Evolutionary conservation across 2,888 invertebrate genomes (phyloP).

Genomic region (Cantharis nigra): DNA sequence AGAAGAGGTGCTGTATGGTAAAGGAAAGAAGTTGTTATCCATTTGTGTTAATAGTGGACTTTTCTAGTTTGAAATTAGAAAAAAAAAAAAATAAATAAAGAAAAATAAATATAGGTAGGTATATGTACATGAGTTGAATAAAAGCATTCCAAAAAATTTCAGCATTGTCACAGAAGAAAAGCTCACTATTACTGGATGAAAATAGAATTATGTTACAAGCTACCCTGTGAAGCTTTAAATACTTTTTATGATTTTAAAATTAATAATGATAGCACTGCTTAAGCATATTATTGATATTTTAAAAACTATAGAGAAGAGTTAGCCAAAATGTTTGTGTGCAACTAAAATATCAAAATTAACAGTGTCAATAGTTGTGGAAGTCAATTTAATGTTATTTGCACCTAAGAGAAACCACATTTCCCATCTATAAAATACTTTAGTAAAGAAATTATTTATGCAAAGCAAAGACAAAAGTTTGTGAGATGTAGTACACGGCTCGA

Average conservation of each 20-base stretch:
- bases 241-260: not conserved
- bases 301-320: not conserved
- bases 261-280: constrained; percentile 6
- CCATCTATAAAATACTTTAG: not conserved
- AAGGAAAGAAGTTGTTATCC: not conserved
- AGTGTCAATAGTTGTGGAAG: not conserved
- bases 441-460: not conserved
- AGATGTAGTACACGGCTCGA: not conserved
- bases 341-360: not conserved
- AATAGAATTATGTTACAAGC: constrained; percentile 13
- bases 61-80: not conserved
- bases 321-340: not conserved
- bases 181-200: constrained; percentile 9
- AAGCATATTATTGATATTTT: constrained; percentile 5
- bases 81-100: not conserved
- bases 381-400: not conserved
- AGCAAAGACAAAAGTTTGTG: not conserved
- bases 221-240: constrained; percentile 22
- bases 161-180: constrained; percentile 6
- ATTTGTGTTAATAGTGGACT: not conserved
- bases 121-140: not conserved
- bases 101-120: not conserved
- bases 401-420: not conserved
- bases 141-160: not conserved
- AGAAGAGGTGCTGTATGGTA: constrained; percentile 17